Conservation (phyloP, 2,797 vertebrate species). For the Columba guinea region DNA sequence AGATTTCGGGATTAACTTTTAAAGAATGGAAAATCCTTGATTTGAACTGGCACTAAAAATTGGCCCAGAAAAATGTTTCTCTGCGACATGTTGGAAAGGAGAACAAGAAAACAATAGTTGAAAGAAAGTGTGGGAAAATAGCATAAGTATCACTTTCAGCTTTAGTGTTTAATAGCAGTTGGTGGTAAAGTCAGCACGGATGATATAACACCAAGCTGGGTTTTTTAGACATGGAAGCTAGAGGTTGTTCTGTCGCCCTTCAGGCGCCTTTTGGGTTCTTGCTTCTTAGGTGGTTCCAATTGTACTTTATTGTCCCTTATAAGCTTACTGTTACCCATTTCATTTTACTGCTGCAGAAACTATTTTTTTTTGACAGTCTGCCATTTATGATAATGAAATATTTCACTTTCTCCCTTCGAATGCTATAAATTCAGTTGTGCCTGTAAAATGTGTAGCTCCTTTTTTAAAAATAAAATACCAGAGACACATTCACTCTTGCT, state of each 20-base stretch:
- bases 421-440: background rate
- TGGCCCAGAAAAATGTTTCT: background rate
- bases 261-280: background rate
- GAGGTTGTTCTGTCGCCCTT: background rate
- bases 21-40: background rate
- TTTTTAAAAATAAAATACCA: background rate
- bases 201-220: background rate
- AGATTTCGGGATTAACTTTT: background rate
- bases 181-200: background rate
- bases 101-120: conserved; percentile 22
- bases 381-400: conserved; percentile 34
- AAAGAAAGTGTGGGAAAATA: conserved; percentile 19
- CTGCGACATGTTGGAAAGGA: background rate
- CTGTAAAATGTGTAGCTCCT: background rate
- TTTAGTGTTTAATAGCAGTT: conserved; percentile 17
- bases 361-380: background rate
- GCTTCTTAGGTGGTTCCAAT: background rate
- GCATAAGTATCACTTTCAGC: conserved; percentile 38
- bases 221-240: background rate
- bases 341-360: background rate
- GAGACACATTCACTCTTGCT: background rate
- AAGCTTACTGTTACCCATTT: background rate
- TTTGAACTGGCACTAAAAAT: background rate
- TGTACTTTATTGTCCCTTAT: background rate
- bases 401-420: background rate